These are phyloP conservation scores for Schizaphis graminum DNA, from an alignment of 2,888 invertebrate genomes.

Conservation along the genomic window DNA sequence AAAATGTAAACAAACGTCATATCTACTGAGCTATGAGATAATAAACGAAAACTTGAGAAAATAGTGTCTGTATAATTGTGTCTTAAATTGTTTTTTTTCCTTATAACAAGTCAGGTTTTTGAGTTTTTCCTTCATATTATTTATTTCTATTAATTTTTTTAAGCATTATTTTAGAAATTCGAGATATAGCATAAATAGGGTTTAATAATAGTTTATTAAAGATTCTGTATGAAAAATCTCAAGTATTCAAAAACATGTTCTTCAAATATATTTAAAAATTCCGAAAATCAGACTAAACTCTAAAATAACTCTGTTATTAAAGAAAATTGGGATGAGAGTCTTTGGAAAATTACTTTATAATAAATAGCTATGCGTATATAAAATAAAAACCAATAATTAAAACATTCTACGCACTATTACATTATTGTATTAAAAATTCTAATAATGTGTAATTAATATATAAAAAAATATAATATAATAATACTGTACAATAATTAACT, in stretches of 20 bases:
- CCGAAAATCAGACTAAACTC: too few species aligned
- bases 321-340: too few species aligned
- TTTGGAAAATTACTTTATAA: too few species aligned
- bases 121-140: background rate
- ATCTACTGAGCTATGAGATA: background rate
- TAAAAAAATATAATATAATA: background rate
- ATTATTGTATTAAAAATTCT: background rate
- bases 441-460: background rate
- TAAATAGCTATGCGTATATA: too few species aligned
- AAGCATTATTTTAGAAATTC: background rate
- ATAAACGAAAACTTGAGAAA: background rate
- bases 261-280: too few species aligned
- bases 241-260: too few species aligned
- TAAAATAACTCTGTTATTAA: too few species aligned
- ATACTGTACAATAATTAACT: background rate
- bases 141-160: background rate
- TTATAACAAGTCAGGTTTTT: too few species aligned
- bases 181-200: background rate
- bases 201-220: background rate
- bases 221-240: too few species aligned
- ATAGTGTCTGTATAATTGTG: background rate
- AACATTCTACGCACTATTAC: background rate
- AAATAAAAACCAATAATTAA: too few species aligned
- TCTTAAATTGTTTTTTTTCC: background rate
- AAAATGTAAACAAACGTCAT: background rate